These are phyloP conservation scores for Drosophila takahashii DNA, from an alignment of 1,140 invertebrate species.

Conservation along the genomic window DNA sequence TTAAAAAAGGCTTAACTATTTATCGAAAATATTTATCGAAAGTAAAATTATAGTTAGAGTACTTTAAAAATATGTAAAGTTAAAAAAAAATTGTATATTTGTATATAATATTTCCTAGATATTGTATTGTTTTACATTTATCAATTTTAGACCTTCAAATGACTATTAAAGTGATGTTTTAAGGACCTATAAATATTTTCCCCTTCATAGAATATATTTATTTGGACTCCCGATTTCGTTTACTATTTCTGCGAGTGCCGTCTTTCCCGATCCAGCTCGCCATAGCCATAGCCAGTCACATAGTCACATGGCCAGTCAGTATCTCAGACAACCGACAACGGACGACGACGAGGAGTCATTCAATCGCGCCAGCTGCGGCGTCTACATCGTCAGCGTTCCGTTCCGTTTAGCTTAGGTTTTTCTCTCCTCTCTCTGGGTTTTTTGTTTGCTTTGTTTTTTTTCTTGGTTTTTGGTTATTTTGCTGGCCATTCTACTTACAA, in stretches of 20 bases:
- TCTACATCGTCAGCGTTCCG: constrained; percentile 69
- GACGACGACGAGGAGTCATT: constrained; percentile 78
- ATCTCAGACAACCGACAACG: constrained; percentile 68
- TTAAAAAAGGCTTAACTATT: no score
- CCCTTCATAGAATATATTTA: neutral
- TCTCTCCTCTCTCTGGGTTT: constrained; percentile 28
- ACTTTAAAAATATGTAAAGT: no score
- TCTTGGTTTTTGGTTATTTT: constrained; percentile 54
- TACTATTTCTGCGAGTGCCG: constrained; percentile 28
- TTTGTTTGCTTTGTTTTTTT: constrained; percentile 46
- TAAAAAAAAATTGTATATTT: no score
- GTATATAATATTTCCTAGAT: no score
- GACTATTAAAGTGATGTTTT: no score
- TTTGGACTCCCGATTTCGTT: neutral
- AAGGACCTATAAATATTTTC: neutral
- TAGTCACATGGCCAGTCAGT: constrained; percentile 70
- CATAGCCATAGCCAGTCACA: neutral
- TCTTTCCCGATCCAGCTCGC: constrained; percentile 12
- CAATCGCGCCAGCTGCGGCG: constrained; percentile 80
- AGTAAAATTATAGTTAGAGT: no score
- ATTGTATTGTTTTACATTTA: no score
- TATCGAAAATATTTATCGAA: no score
- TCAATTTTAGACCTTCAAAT: no score
- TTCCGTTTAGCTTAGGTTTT: constrained; percentile 56
- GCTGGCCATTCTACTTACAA: constrained; percentile 78